Base-by-base conservation (phyloP, 2,888 invertebrate species). In the Oligia strigilis region DNA sequence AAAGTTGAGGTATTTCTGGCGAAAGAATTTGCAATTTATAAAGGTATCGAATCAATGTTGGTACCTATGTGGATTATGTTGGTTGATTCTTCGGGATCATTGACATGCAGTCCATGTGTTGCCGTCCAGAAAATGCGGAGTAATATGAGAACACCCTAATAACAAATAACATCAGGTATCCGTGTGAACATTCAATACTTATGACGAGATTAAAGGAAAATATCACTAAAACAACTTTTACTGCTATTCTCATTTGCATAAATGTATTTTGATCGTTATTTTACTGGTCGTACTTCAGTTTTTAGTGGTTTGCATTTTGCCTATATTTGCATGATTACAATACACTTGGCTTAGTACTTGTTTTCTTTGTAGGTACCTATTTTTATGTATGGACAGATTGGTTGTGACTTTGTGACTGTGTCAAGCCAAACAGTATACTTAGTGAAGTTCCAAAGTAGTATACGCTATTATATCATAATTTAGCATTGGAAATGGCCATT, bases 211-310 rank as follows among this genome's bases (percentile, higher is more conserved):
- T 84, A 79, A 81, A 81, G 81, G 84, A 84, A 86, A 88, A 85
- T 83, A 82, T 81, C 75, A 81, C 77, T 66, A 81, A 79, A 88
- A 87, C 67, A 72, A 82, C 73, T 80, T 87, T 85, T 89, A 83
- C 84, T 87, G 89, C 77, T 83, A 49, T 60, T 52, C 49, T 75
- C 49, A 85, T 90, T 90, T 88, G 85, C 83, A 89, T 90, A 79
- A 87, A 84, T 83, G 82, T 89, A 72, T 84, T 80, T 85, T 81
- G 73, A 72, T 80, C 78, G 77, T 86, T 82, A 80, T 87, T 87
- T 85, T 85, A 85, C 66, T 69, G 40, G 72, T 78, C 60, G 67
- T 83, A 72, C 55, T 76, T 73, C 65, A 43, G 62, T 71, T 77
- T 81, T 70, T 40, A 84, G 75, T 79, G 52, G 77, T 65, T 72